phyloP scores from a whole-genome alignment of 2,113 vertebrate species.

The Tor tambroides region DNA sequence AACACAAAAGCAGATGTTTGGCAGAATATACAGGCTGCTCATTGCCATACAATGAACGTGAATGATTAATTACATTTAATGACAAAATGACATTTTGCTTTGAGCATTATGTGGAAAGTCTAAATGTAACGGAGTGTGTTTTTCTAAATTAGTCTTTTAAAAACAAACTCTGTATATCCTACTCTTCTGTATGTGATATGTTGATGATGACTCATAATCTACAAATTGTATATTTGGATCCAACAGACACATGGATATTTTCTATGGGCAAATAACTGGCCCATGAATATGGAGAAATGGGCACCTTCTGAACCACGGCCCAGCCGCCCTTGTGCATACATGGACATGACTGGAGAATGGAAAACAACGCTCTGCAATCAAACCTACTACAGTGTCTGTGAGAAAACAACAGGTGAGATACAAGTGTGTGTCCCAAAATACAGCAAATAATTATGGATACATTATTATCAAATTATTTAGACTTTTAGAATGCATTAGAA shows the following conservation, averaged over 20 bases:
- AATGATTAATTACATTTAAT: too few relatives aligned
- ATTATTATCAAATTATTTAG: too few relatives aligned
- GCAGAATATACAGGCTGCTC: too few relatives aligned
- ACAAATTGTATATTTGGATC: slow-evolving; percentile 6
- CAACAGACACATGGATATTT: slow-evolving; percentile 81
- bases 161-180: neutral
- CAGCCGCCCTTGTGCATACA: slow-evolving; percentile 83
- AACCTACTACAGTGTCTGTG: slow-evolving; percentile 83
- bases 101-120: neutral
- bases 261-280: slow-evolving; percentile 85
- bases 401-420: slow-evolving; percentile 79
- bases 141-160: neutral
- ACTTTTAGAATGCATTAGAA: too few relatives aligned
- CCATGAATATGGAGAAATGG: slow-evolving; percentile 81
- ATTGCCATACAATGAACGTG: neutral
- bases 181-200: neutral
- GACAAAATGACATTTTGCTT: neutral
- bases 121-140: neutral
- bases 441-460: neutral
- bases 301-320: slow-evolving; percentile 79
- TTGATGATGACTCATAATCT: neutral
- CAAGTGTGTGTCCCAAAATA: neutral
- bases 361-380: slow-evolving; percentile 83
- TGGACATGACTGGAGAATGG: slow-evolving; percentile 83
- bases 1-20: slow-evolving; percentile 1